Evolutionary conservation across 2,797 vertebrate genomes (phyloP), one percentile per base, ranked within the genome.

Genomic region (Phrynocephalus guinanensis): DNA sequence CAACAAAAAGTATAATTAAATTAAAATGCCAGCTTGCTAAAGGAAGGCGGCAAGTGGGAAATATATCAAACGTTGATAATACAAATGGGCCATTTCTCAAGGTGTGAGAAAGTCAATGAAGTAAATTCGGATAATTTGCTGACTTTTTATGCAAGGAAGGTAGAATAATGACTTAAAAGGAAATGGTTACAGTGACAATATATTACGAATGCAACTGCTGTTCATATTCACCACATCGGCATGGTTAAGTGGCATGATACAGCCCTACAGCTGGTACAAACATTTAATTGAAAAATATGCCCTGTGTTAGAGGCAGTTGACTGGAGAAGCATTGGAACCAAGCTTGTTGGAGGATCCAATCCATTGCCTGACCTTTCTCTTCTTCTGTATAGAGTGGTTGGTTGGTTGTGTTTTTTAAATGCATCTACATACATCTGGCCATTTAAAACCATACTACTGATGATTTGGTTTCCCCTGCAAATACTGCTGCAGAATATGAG

Each of bases 1-100:
- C 95, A 96, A 97, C 95, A 96, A 96, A 96, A 97, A 97, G 96
- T 94, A 96, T 97, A 97, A 97, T 97, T 97, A 97, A 97, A 97
- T 97, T 97, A 97, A 97, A 97, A 97, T 95, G 96, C 96, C 96
- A 96, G 86, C 94, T 95, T 96, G 92, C 96, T 94, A 95, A 95
- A 95, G 96, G 91, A 95, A 93, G 92, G 93, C 93, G 80, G 95
- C 90, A 96, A 96, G 96, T 93, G 96, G 96, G 97, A 97, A 97
- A 97, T 97, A 96, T 94, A 97, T 97, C 96, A 97, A 96, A 96
- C 94, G 48, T 94, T 93, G 96, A 97, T 97, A 97, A 96, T 97
- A 96, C 91, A 96, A 96, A 97, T 94, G 95, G 93, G 95, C 96
- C 94, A 95, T 97, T 97, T 97, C 96, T 96, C 96, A 96, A 97